Conservation (phyloP, 2,113 vertebrate genomes). For the Nothobranchius furzeri region DNA sequence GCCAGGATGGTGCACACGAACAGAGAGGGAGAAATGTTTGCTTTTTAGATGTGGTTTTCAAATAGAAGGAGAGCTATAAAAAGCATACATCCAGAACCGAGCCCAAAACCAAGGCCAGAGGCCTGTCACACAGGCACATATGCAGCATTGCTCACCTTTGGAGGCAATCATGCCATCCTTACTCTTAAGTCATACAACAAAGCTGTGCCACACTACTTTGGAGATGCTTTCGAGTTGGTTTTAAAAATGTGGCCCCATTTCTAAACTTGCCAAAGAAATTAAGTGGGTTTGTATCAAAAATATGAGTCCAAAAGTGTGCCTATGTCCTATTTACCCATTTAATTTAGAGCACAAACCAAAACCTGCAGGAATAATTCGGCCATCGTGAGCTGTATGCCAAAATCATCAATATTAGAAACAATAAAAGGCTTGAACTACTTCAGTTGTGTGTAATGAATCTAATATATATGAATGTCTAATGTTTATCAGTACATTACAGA, state of each 20-base stretch:
- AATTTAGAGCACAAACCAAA: slow-evolving; percentile 3
- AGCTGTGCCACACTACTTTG: slow-evolving; percentile 6
- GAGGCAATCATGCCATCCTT: slow-evolving; percentile 17
- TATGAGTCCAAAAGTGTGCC: background rate
- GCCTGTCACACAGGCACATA: slow-evolving; percentile 40
- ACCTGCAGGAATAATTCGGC: slow-evolving; percentile 1
- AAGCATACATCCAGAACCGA: slow-evolving; percentile 55
- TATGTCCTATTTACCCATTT: slow-evolving; percentile 9
- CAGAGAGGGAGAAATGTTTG: slow-evolving; percentile 65
- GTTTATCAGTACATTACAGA: no score
- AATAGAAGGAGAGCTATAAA: slow-evolving; percentile 61
- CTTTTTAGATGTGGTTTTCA: slow-evolving; percentile 67
- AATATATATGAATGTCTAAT: no score
- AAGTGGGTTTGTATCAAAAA: background rate
- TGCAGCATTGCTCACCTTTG: slow-evolving; percentile 32
- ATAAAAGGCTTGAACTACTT: no score
- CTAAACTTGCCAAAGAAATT: slow-evolving; percentile 10
- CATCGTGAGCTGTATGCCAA: no score
- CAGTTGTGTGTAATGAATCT: no score
- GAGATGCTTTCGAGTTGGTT: slow-evolving; percentile 8
- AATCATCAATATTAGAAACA: no score
- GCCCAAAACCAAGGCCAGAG: slow-evolving; percentile 41
- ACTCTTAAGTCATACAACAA: slow-evolving; percentile 12
- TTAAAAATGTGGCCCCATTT: background rate
- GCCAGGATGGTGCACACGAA: slow-evolving; percentile 52